A percentile compares a stretch with the other conserved stretches of the same genome.
phyloP scores from a whole-genome alignment of 1,140 invertebrate species.

The Stegodyphus dumicola region DNA sequence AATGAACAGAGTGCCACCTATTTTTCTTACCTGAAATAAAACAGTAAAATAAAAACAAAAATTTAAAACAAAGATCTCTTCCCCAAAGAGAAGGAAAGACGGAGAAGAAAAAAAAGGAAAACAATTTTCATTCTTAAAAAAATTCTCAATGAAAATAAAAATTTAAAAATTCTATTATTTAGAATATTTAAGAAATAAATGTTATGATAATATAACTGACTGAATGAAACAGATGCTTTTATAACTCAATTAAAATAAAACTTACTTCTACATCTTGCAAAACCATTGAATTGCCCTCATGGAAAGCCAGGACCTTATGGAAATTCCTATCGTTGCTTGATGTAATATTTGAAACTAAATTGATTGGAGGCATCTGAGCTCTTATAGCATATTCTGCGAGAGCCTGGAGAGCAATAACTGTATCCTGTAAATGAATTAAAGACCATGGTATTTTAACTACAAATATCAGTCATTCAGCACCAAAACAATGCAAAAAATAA shows the following conservation, averaged over 20 bases:
- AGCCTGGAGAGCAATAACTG: slow-evolving; percentile 69
- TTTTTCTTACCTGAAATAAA: slow-evolving; percentile 33
- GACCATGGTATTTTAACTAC: too few species aligned
- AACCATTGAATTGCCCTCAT: slow-evolving; percentile 61
- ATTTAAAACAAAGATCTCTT: too few species aligned
- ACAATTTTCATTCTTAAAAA: too few species aligned
- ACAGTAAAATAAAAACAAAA: not conserved
- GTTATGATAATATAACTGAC: too few species aligned
- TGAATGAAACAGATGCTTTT: too few species aligned
- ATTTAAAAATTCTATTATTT: too few species aligned
- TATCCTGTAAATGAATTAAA: slow-evolving; percentile 65
- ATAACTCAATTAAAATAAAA: not conserved
- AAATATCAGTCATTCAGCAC: too few species aligned
- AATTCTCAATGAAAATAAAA: too few species aligned
- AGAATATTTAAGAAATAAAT: too few species aligned
- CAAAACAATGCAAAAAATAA: too few species aligned
- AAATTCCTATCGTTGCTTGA: slow-evolving; percentile 49
- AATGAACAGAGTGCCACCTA: slow-evolving; percentile 65
- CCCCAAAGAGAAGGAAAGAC: not conserved
- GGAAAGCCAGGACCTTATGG: slow-evolving; percentile 54
- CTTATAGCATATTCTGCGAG: slow-evolving; percentile 66
- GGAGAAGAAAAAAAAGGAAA: not conserved
- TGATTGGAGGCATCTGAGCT: slow-evolving; percentile 64
- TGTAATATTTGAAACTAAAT: slow-evolving; percentile 62
- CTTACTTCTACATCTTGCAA: slow-evolving; percentile 63